These are phyloP conservation scores for Synanceia verrucosa DNA, from an alignment of 2,797 vertebrate species.

Conservation along the genomic window DNA sequence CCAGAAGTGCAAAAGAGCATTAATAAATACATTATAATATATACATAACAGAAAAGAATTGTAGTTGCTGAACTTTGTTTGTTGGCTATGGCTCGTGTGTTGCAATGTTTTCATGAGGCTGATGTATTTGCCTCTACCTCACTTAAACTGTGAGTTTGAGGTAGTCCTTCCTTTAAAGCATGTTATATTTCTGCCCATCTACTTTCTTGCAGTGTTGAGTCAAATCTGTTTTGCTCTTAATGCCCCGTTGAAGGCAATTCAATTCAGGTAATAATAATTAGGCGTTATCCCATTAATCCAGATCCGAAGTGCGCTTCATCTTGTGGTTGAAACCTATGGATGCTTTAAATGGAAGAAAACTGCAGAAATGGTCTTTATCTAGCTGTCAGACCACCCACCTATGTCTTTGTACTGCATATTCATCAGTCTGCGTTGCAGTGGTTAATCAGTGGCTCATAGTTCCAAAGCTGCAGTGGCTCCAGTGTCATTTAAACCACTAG, in stretches of 20 bases:
- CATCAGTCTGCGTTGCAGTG: conserved; percentile 26
- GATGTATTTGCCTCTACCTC: neutral
- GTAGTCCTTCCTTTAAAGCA: neutral
- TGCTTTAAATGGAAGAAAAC: neutral
- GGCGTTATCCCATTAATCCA: neutral
- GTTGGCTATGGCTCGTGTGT: neutral
- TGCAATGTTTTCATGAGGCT: neutral
- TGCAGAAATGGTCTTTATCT: neutral
- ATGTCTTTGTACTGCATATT: conserved; percentile 20
- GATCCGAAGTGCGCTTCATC: neutral
- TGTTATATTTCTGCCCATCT: neutral
- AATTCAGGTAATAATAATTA: neutral
- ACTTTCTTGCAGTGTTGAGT: neutral
- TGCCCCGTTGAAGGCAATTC: neutral
- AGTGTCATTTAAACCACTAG: conserved; percentile 46
- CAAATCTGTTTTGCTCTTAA: neutral
- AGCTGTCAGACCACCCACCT: conserved; percentile 43
- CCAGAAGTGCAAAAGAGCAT: too few relatives aligned
- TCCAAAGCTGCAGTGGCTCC: conserved; percentile 34
- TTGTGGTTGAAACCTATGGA: neutral
- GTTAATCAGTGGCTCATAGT: conserved; percentile 23
- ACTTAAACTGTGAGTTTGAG: neutral
- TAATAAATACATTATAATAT: too few relatives aligned
- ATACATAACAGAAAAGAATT: too few relatives aligned
- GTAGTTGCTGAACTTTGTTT: neutral